These are phyloP conservation scores for Calonectris borealis DNA, from an alignment of 2,113 vertebrate species.

Conservation along the genomic window DNA sequence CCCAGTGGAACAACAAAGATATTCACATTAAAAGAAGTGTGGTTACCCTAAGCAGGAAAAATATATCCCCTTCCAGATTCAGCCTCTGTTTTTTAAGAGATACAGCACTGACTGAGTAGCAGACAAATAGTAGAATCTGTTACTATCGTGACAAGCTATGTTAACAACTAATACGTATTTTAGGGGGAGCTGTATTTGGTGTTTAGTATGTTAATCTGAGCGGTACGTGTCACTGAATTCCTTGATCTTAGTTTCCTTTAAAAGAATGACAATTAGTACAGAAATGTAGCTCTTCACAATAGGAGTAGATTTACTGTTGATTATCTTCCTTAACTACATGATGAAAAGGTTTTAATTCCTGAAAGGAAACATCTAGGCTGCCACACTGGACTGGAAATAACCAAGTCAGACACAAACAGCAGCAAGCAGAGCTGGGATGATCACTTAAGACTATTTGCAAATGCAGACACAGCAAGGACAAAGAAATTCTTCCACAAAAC, in stretches of 20 bases:
- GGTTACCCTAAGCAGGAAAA: not conserved
- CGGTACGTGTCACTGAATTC: not conserved
- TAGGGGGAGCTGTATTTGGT: not conserved
- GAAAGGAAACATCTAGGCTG: not conserved
- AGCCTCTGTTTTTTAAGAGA: not conserved
- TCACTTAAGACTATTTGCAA: not conserved
- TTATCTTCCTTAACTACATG: not conserved
- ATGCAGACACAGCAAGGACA: not conserved
- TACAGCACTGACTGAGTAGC: not conserved
- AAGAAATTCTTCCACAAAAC: not conserved
- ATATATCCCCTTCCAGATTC: not conserved
- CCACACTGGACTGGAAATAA: not conserved
- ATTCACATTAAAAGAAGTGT: not conserved
- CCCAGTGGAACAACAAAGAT: not conserved
- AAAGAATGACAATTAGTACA: not conserved
- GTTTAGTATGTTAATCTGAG: not conserved
- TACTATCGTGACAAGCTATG: not conserved
- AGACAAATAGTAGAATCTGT: not conserved
- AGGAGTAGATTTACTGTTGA: not conserved
- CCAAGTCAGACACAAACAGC: not conserved
- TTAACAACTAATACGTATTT: not conserved
- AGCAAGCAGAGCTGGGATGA: not conserved
- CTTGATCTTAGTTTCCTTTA: not conserved
- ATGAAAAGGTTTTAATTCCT: not conserved
- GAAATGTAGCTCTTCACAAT: not conserved